Evolutionary conservation across 1,140 invertebrate species (phyloP).

Genomic region (Drosophila insularis): DNA sequence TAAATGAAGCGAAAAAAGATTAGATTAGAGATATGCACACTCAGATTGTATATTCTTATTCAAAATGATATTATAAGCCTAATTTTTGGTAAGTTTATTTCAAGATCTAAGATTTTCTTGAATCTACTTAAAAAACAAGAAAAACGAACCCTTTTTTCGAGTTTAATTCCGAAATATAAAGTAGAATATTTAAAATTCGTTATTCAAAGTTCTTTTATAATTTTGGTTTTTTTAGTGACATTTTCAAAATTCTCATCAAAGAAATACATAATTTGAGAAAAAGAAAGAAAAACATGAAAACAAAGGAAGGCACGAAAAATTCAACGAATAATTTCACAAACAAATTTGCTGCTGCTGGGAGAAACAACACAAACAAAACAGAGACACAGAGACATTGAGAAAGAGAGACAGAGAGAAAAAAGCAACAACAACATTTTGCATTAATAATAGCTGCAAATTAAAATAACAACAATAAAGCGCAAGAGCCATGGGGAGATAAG

Average conservation of each 20-base stretch:
- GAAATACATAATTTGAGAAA: background rate
- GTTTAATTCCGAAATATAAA: background rate
- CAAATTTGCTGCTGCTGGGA: conserved; percentile 6
- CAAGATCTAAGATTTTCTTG: too few species aligned
- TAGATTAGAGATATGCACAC: too few species aligned
- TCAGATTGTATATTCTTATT: too few species aligned
- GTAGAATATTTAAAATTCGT: conserved; percentile 2
- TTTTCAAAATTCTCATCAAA: conserved; percentile 6
- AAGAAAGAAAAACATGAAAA: conserved; percentile 23
- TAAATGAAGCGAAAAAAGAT: too few species aligned
- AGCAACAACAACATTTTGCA: conserved; percentile 30
- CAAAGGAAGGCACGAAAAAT: conserved; percentile 41
- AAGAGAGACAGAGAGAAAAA: background rate
- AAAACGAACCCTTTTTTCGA: too few species aligned
- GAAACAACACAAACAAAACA: conserved; percentile 12
- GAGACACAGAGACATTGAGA: background rate
- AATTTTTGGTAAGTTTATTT: too few species aligned
- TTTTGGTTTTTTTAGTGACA: background rate
- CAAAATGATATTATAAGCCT: too few species aligned
- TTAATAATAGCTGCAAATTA: conserved; percentile 53
- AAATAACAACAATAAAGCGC: conserved; percentile 36
- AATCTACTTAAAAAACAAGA: too few species aligned
- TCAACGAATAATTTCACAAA: conserved; percentile 7
- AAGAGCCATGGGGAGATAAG: conserved; percentile 3
- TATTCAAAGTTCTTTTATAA: background rate